Conservation (phyloP, 37 sponge, comb jelly and placozoan species). For the Crambe crambe region DNA sequence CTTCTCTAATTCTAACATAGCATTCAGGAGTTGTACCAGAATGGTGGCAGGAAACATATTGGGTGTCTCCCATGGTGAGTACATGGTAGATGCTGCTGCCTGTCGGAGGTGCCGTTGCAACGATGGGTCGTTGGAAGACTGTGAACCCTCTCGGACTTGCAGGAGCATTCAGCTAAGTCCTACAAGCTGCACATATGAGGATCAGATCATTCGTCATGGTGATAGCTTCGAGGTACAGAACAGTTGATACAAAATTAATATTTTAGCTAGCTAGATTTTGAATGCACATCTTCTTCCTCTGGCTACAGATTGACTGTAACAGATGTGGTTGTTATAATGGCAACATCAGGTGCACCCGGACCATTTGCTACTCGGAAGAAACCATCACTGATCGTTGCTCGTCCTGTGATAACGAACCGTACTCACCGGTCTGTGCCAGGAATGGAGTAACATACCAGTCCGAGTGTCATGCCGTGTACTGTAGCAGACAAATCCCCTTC, state of each 20-base stretch:
- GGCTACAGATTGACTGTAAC: conserved; percentile 30
- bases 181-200: not conserved
- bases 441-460: conserved; percentile 47
- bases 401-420: not conserved
- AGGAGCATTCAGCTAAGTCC: not conserved
- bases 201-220: not conserved
- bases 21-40: not conserved
- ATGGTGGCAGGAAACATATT: not conserved
- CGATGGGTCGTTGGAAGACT: not conserved
- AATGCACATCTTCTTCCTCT: too few species aligned
- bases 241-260: too few species aligned
- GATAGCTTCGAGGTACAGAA: not conserved
- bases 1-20: too few species aligned
- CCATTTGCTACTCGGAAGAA: not conserved
- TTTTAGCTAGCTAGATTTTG: too few species aligned
- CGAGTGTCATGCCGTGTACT: conserved; percentile 38
- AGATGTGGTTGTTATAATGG: conserved; percentile 54
- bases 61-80: conserved; percentile 17
- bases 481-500: conserved; percentile 23
- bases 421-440: conserved; percentile 28
- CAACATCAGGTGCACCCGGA: conserved; percentile 15
- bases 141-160: not conserved
- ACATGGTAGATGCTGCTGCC: not conserved
- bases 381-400: conserved; percentile 1
- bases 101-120: conserved; percentile 24